Evolutionary conservation across 2,797 vertebrate species (phyloP), one percentile per base, ranked within the genome.

Genomic region (Urophycis tenuis): DNA sequence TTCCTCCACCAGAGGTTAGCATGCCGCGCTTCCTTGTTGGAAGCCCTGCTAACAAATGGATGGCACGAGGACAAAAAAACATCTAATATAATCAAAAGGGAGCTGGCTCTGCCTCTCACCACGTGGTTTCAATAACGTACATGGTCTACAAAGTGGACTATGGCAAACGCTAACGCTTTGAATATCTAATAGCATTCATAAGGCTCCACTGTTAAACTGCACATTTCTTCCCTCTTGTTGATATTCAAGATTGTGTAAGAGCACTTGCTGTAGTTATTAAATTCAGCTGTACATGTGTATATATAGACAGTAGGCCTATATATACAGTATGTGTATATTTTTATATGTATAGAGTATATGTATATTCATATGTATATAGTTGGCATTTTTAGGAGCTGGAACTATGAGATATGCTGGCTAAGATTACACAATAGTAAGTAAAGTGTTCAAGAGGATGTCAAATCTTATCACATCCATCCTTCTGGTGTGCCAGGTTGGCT

Each of bases 101-200:
- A 74, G 64, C 22, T 12, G 11, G 32, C 49, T 79, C 22, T 72
- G 31, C 9, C 73, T 82, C 79, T 45, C 60, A 36, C 49, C 87
- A 87, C 85, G 81, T 87, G 80, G 79, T 80, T 86, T 84, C 77
- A 86, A 86, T 87, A 81, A 67, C 60, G 81, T 77, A 76, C 36
- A 41, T 67, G 22, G 49, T 75, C 67, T 72, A 33, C 76, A 75
- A 22, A 71, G 78, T 64, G 71, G 32, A 74, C 72, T 77, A 81
- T 84, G 77, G 82, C 80, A 83, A 80, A 85, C 73, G 67, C 73
- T 75, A 67, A 74, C 72, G 72, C 35, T 77, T 17, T 74, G 67
- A 77, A 76, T 49, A 79, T 76, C 78, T 76, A 75, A 77, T 74
- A 73, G 34, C 71, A 77, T 53, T 32, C 36, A 72, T 79, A n/a